These are phyloP conservation scores for Octodonta nipae DNA, from an alignment of 2,888 invertebrate genomes.

Conservation along the genomic window DNA sequence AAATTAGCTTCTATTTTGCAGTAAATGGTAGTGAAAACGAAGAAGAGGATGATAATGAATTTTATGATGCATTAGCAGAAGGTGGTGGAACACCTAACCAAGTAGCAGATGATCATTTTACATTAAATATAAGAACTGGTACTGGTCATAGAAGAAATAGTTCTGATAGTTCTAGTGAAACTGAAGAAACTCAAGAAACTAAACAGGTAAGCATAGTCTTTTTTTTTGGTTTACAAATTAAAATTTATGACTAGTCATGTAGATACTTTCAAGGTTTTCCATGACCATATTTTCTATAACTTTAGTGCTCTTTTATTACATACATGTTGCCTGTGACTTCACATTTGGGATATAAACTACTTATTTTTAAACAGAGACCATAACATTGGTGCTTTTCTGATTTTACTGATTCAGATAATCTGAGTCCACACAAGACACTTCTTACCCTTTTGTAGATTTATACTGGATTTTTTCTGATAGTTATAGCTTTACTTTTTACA, in stretches of 20 bases:
- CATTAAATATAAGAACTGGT: slow-evolving; percentile 50
- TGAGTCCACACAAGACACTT: no score
- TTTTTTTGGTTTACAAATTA: slow-evolving; percentile 3
- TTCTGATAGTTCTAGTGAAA: slow-evolving; percentile 40
- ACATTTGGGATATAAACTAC: no score
- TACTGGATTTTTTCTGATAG: no score
- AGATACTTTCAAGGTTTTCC: not conserved
- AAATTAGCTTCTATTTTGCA: slow-evolving; percentile 14
- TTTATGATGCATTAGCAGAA: slow-evolving; percentile 46
- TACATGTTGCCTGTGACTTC: no score
- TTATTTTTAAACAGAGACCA: no score
- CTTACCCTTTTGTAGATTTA: no score
- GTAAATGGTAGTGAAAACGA: slow-evolving; percentile 47
- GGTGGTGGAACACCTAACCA: slow-evolving; percentile 35
- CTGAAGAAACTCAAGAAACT: slow-evolving; percentile 38
- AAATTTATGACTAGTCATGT: not conserved
- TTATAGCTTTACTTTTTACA: no score
- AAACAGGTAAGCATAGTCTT: slow-evolving; percentile 37
- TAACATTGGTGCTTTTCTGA: no score
- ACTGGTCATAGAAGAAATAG: slow-evolving; percentile 30
- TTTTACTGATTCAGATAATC: no score
- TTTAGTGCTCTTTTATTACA: not conserved
- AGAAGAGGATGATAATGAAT: slow-evolving; percentile 66
- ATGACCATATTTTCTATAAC: not conserved
- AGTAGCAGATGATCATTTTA: slow-evolving; percentile 40